These are phyloP conservation scores for Oeneis ivallda DNA, from an alignment of 2,888 invertebrate genomes.

Conservation along the genomic window DNA sequence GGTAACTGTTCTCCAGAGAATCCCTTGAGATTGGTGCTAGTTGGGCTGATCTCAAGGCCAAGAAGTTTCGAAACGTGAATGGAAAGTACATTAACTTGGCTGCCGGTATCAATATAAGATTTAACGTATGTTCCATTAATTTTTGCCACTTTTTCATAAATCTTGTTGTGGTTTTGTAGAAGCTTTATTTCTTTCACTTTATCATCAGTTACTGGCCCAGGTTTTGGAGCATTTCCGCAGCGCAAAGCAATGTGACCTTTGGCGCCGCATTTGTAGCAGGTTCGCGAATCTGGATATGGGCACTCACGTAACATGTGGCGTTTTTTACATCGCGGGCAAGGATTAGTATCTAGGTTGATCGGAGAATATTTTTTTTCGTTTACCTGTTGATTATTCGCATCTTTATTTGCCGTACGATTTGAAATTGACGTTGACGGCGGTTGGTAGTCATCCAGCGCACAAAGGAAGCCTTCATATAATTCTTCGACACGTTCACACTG, in stretches of 20 bases:
- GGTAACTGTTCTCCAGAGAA: constrained; percentile 6
- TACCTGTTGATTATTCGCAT: too few relatives aligned
- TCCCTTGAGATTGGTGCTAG: constrained; percentile 1
- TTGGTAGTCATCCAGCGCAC: too few relatives aligned
- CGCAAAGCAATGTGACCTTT: too few relatives aligned
- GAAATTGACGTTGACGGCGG: too few relatives aligned
- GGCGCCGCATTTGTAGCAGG: too few relatives aligned
- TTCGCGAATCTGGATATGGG: too few relatives aligned
- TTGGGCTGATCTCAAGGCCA: neutral
- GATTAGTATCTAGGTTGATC: constrained; percentile 25
- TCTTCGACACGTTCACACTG: too few relatives aligned
- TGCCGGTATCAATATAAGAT: constrained; percentile 38
- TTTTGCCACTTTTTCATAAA: constrained; percentile 23
- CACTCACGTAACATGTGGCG: too few relatives aligned
- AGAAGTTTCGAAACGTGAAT: neutral
- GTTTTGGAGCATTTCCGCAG: neutral
- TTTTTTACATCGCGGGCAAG: constrained; percentile 39
- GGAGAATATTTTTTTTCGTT: neutral
- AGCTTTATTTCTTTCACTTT: constrained; percentile 35
- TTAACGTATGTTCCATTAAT: constrained; percentile 40
- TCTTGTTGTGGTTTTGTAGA: constrained; percentile 36
- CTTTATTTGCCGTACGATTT: too few relatives aligned
- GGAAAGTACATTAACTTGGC: constrained; percentile 20
- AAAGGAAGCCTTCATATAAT: too few relatives aligned
- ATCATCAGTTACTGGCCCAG: neutral